These are phyloP conservation scores for Orthosia gothica DNA, from an alignment of 2,888 invertebrate genomes.

Conservation along the genomic window DNA sequence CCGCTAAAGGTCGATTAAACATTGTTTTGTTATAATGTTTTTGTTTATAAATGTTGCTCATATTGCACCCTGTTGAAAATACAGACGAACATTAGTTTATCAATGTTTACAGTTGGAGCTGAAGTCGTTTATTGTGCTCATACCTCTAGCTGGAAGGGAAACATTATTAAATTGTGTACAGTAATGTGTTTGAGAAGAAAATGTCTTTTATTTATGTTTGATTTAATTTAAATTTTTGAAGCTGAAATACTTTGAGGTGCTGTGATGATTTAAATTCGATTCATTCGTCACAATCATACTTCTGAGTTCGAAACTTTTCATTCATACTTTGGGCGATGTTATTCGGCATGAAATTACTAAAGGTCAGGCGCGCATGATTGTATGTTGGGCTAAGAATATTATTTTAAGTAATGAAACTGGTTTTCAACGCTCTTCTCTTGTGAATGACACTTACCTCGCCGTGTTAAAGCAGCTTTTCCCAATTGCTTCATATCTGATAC, in stretches of 20 bases:
- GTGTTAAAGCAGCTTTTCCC: neutral
- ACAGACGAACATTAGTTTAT: constrained; percentile 87
- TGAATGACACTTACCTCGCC: constrained; percentile 33
- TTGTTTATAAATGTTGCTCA: constrained; percentile 79
- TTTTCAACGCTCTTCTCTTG: constrained; percentile 16
- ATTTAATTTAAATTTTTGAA: neutral
- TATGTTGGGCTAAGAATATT: constrained; percentile 31
- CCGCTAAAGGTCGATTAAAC: constrained; percentile 76
- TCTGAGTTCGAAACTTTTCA: neutral
- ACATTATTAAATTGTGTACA: constrained; percentile 66
- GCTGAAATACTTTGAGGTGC: constrained; percentile 66
- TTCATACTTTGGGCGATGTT: constrained; percentile 46
- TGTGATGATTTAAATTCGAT: constrained; percentile 63
- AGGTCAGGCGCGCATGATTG: constrained; percentile 56
- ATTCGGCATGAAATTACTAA: constrained; percentile 16
- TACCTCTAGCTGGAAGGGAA: constrained; percentile 79
- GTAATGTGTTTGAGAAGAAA: constrained; percentile 53
- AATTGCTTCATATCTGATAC: neutral
- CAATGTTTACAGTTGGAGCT: constrained; percentile 71
- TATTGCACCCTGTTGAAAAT: constrained; percentile 89
- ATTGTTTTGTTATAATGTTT: constrained; percentile 69
- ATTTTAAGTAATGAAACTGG: neutral
- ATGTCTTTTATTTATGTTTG: constrained; percentile 16
- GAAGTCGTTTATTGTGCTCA: constrained; percentile 67
- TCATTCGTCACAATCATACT: constrained; percentile 1